These are phyloP conservation scores for Myotis findleyi DNA, from an alignment of 2,797 vertebrate genomes.

Conservation along the genomic window DNA sequence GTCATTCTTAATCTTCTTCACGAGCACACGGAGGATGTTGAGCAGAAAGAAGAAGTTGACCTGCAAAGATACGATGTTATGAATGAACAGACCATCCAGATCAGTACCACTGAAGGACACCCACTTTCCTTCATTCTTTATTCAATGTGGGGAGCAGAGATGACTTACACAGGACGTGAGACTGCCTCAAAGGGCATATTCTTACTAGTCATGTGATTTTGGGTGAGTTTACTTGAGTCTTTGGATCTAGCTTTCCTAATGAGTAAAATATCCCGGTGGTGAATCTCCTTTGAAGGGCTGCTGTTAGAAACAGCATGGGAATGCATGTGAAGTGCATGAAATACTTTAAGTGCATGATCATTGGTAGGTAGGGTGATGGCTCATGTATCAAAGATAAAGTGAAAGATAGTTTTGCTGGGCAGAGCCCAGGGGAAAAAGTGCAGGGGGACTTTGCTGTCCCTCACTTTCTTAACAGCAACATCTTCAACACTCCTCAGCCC, in stretches of 20 bases:
- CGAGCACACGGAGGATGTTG: conserved; percentile 97
- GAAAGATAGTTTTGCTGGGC: not conserved
- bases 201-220: not conserved
- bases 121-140: not conserved
- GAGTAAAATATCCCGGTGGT: not conserved
- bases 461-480: not conserved
- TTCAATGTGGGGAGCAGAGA: not conserved
- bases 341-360: no score
- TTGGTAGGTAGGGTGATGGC: not conserved
- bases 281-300: not conserved
- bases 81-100: not conserved
- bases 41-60: conserved; percentile 98
- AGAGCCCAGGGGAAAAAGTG: not conserved
- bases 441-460: not conserved
- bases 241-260: not conserved
- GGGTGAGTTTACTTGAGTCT: not conserved
- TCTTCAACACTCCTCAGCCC: not conserved
- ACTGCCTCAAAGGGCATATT: not conserved
- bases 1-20: conserved; percentile 95
- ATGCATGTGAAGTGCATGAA: not conserved
- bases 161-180: not conserved
- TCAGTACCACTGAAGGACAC: not conserved
- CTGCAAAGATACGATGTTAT: conserved; percentile 84
- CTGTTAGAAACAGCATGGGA: not conserved
- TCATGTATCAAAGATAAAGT: not conserved